Percentiles rank a stretch among this genome's conserved stretches.
phyloP scores from a whole-genome alignment of 2,888 invertebrate genomes.

The Cinara cedri region DNA sequence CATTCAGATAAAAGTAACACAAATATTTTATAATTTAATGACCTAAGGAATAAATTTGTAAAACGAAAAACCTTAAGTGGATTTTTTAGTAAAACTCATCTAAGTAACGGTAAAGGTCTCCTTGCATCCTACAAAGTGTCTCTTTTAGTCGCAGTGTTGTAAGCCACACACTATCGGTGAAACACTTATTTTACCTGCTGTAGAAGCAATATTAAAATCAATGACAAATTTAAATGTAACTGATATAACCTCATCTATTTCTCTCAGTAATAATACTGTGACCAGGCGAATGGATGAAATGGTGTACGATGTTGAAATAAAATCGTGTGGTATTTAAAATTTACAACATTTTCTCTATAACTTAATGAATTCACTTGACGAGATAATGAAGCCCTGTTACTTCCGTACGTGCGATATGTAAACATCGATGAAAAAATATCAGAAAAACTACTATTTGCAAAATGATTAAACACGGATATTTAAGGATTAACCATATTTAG shows the following conservation, averaged over 20 bases:
- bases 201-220: conserved; percentile 30
- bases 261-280: conserved; percentile 49
- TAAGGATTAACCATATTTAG: conserved; percentile 58
- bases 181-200: conserved; percentile 27
- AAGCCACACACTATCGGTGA: conserved; percentile 19
- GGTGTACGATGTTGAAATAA: conserved; percentile 45
- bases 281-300: conserved; percentile 49
- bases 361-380: no score
- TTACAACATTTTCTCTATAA: no score
- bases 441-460: conserved; percentile 61
- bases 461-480: conserved; percentile 47
- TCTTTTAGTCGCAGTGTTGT: conserved; percentile 2
- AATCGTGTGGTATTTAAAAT: no score
- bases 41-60: conserved; percentile 22
- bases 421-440: conserved; percentile 60
- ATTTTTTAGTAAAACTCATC: conserved; percentile 3
- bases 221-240: conserved; percentile 29
- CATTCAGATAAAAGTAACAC: conserved; percentile 20
- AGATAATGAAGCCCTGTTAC: no score
- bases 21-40: conserved; percentile 14
- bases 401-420: conserved; percentile 59
- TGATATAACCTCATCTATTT: conserved; percentile 26
- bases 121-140: conserved; percentile 24
- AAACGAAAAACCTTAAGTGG: conserved; percentile 12
- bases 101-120: conserved; percentile 22